Base-by-base conservation (phyloP, 2,888 invertebrate genomes). In the Minunthozetes semirufus region DNA sequence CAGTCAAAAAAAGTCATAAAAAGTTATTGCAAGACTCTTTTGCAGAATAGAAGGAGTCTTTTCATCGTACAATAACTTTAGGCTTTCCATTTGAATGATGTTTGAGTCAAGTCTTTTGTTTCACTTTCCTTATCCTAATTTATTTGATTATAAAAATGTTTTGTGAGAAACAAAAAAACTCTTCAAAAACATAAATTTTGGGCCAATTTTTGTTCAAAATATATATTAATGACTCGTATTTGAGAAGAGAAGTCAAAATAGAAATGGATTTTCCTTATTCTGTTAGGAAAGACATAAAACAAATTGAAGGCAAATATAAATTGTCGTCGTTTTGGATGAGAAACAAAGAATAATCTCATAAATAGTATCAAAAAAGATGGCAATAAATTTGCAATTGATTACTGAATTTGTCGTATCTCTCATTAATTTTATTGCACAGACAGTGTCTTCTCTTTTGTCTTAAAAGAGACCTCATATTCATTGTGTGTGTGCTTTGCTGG, bases 361-460 rank as follows among this genome's bases (percentile, higher is more conserved):
- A 46, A 70, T 70, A 46, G 70, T 70, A 25, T 22, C 6, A 46
- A 6, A 70, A 17, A 42, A 42, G 42, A 25, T 70, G 48, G 15
- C 48, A 70, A 70, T 70, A 70, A 70, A 70, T 70, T 48, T 46
- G 25, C 25, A 33, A 70, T 70, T 70, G 70, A 70, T 70, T 70
- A 27, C 70, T 19, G 46, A 46, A 25, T 70, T 70, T 70, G 70
- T 70, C 70, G 42, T 48, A 19, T 48, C 38, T 48, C 70, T 70
- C 70, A 70, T 70, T 70, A 70, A 70, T 70, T 70, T 70, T 70
- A 70, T 70, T 70, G 46, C 70, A 66, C 70, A 46, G 11, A 42
- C 48, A 48, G 46, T 70, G 48, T 70, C 38, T 9, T 48, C 19
- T 1, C 13, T 56, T 5, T 19, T 13, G 13, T n/a, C 19, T 13